Percentiles rank a stretch among this genome's conserved stretches.
These are phyloP conservation scores for Diadromus collaris DNA, from an alignment of 2,888 invertebrate genomes.

Conservation along the genomic window DNA sequence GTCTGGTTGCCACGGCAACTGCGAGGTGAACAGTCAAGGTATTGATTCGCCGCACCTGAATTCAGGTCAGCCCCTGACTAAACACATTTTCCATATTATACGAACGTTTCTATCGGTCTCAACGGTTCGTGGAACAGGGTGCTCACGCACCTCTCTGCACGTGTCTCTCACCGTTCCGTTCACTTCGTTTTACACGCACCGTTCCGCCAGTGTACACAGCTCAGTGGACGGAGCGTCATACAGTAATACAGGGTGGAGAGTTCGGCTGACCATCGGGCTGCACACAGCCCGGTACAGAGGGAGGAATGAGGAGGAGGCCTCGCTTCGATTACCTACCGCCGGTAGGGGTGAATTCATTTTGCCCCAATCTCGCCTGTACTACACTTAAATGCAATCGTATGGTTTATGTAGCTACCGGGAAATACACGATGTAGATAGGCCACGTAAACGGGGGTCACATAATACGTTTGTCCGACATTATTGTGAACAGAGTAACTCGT, in stretches of 20 bases:
- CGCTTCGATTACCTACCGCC: not conserved
- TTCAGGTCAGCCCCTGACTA: constrained; percentile 80
- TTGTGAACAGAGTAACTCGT: constrained; percentile 23
- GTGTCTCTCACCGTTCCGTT: constrained; percentile 44
- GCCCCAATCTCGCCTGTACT: not conserved
- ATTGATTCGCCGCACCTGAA: constrained; percentile 80
- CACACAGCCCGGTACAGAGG: not conserved
- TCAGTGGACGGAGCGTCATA: constrained; percentile 23
- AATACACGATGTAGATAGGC: constrained; percentile 11
- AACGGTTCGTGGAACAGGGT: not conserved
- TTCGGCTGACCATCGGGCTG: not conserved
- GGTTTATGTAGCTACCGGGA: constrained; percentile 14
- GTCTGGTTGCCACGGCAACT: constrained; percentile 79
- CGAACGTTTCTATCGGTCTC: constrained; percentile 60
- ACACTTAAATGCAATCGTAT: not conserved
- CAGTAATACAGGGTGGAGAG: not conserved
- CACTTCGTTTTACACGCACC: constrained; percentile 26
- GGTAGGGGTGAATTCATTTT: not conserved
- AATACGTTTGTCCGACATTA: not conserved
- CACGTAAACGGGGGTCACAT: constrained; percentile 12
- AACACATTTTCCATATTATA: constrained; percentile 76
- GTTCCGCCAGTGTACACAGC: constrained; percentile 11
- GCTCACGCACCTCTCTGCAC: constrained; percentile 21
- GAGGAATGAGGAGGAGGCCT: not conserved
- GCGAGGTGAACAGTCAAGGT: constrained; percentile 78